These are phyloP conservation scores for Tyto alba DNA, from an alignment of 2,113 vertebrate genomes.

Conservation along the genomic window DNA sequence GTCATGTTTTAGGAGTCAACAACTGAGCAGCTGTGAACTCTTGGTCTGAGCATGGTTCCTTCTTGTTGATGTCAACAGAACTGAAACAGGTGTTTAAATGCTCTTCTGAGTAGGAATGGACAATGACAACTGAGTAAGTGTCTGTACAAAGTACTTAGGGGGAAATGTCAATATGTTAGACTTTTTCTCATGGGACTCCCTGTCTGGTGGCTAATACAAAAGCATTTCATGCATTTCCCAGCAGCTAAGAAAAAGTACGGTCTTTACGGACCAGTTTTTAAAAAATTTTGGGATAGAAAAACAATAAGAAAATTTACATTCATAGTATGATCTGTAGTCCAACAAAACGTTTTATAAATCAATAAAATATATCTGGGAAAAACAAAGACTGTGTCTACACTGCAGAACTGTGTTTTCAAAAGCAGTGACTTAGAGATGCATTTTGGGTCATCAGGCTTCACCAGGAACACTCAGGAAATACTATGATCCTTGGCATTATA, in stretches of 20 bases:
- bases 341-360: not conserved
- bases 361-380: not conserved
- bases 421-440: not conserved
- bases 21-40: not conserved
- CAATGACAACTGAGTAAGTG: not conserved
- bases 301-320: not conserved
- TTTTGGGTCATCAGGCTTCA: not conserved
- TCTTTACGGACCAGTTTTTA: not conserved
- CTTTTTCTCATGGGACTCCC: not conserved
- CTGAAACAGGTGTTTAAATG: rapidly evolving
- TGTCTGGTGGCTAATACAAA: not conserved
- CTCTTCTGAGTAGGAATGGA: not conserved
- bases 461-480: not conserved
- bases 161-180: not conserved
- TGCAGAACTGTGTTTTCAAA: not conserved
- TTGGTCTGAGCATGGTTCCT: not conserved
- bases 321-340: not conserved
- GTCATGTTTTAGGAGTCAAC: not conserved
- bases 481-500: not conserved
- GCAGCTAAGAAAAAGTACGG: not conserved
- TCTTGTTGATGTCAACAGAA: not conserved
- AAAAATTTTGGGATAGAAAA: not conserved
- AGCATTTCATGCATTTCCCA: not conserved
- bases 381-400: not conserved
- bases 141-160: not conserved